Evolutionary conservation across 1,140 invertebrate genomes (phyloP), one percentile per base, ranked within the genome.

Genomic region (Ridgeia piscesae): DNA sequence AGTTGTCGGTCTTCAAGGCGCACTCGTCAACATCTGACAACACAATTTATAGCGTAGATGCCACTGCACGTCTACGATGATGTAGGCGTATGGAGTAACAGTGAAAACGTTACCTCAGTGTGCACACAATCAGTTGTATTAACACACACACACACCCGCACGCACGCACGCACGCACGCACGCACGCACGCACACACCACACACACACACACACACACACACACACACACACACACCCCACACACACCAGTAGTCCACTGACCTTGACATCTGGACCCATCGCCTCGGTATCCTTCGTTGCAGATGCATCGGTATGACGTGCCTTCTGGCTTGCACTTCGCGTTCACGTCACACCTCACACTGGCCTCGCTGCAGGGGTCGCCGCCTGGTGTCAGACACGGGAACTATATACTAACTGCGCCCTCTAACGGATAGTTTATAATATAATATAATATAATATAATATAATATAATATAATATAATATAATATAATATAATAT

Each of bases 201-300:
- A n/a, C n/a, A n/a, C n/a, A n/a, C n/a, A n/a, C n/a, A n/a, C n/a
- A n/a, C n/a, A n/a, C n/a, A n/a, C n/a, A n/a, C n/a, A n/a, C n/a
- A n/a, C n/a, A n/a, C n/a, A n/a, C n/a, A n/a, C n/a, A n/a, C n/a
- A n/a, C n/a, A n/a, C n/a, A n/a, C n/a, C n/a, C n/a, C n/a, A n/a
- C n/a, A n/a, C n/a, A n/a, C n/a, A 77, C 27, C 58, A 8, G 4
- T 77, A 77, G 58, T n/a, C n/a, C 58, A 77, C 58, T 4, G 94
- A 35, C 93, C 91, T 89, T 96, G 96, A 94, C 98, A 99, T 93
- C 96, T 96, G 93, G 97, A 97, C 11, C 98, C 98, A 95, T 95
- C 94, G 8, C 95, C 95, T n/a, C 93, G 89, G 92, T 94, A 96
- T 17, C 95, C 95, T 33, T 94, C 94, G 31, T 94, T 92, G 93